These are phyloP conservation scores for Parnassius glacialis DNA, from an alignment of 2,888 invertebrate genomes.

Conservation along the genomic window DNA sequence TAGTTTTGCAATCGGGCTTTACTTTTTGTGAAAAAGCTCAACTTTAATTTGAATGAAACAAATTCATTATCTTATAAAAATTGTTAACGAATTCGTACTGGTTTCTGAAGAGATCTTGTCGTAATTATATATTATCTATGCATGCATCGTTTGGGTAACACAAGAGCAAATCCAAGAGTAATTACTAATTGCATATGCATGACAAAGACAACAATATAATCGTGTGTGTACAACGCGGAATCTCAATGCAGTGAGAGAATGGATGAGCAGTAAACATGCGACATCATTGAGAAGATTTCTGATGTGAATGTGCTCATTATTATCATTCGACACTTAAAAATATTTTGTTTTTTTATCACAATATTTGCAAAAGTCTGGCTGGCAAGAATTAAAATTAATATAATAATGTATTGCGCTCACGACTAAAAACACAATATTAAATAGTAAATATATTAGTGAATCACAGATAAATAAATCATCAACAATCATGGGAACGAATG, in stretches of 20 bases:
- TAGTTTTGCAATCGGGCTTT: too few relatives aligned
- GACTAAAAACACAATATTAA: too few relatives aligned
- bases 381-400: too few relatives aligned
- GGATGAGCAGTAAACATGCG: conserved; percentile 17
- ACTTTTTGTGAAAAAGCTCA: too few relatives aligned
- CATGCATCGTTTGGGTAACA: conserved; percentile 24
- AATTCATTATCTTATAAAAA: too few relatives aligned
- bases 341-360: neutral
- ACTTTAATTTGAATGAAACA: too few relatives aligned
- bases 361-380: too few relatives aligned
- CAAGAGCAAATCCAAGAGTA: conserved; percentile 23
- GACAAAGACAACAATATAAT: conserved; percentile 25
- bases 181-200: conserved; percentile 26
- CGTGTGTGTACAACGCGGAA: conserved; percentile 20
- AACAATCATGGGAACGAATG: too few relatives aligned
- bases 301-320: conserved; percentile 12
- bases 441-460: too few relatives aligned
- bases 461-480: too few relatives aligned
- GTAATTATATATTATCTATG: conserved; percentile 25
- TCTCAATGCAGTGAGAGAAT: conserved; percentile 9
- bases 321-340: neutral
- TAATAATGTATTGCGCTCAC: too few relatives aligned
- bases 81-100: neutral
- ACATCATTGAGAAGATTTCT: conserved; percentile 6
- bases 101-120: conserved; percentile 14